A percentile compares a stretch with the other conserved stretches of the same genome.
Conservation (phyloP, 2,888 invertebrate species). For the Cancer borealis region DNA sequence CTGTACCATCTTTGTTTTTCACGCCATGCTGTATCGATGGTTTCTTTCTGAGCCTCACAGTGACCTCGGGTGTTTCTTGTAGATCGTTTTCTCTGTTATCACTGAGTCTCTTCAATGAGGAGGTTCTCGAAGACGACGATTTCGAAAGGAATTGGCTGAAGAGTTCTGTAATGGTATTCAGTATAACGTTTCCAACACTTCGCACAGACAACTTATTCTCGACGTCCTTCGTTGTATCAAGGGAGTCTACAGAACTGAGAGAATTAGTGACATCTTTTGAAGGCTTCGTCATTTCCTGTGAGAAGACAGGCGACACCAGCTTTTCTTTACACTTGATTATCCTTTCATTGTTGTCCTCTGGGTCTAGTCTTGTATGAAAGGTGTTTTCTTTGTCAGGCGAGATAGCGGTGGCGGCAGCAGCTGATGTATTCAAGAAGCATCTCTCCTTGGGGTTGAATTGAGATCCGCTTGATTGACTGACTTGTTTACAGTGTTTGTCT, state of each 20-base stretch:
- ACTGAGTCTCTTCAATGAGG: neutral
- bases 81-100: neutral
- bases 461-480: neutral
- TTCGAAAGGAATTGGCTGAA: neutral
- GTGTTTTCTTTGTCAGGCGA: neutral
- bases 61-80: neutral
- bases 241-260: neutral
- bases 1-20: neutral
- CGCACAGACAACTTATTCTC: neutral
- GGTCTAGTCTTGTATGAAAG: neutral
- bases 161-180: neutral
- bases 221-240: neutral
- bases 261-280: neutral
- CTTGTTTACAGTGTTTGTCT: neutral
- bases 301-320: neutral
- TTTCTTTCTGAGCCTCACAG: neutral
- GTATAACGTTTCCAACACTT: neutral
- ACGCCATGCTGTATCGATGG: neutral
- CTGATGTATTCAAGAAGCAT: neutral
- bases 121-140: neutral
- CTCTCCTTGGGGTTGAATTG: neutral
- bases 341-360: neutral
- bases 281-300: neutral
- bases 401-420: neutral
- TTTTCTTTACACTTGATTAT: neutral